These are phyloP conservation scores for Eciton burchellii DNA, from an alignment of 1,140 invertebrate species.

Conservation along the genomic window DNA sequence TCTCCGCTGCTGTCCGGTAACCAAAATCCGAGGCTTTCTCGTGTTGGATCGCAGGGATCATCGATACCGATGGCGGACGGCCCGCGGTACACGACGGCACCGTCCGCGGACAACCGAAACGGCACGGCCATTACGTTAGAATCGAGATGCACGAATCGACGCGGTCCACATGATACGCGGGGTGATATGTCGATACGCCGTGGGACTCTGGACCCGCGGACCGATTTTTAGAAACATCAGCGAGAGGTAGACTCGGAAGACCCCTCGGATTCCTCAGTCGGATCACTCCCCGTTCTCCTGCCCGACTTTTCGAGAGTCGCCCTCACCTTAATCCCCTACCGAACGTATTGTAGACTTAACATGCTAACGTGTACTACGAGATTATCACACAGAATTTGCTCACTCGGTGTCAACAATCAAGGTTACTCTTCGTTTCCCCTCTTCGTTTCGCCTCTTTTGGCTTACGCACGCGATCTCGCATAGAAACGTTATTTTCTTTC, in stretches of 20 bases:
- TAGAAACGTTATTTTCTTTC: constrained; percentile 78
- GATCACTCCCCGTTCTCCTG: constrained; percentile 55
- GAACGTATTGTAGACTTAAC: constrained; percentile 75
- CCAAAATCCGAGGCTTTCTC: constrained; percentile 28
- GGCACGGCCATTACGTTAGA: constrained; percentile 50
- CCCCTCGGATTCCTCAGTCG: constrained; percentile 74
- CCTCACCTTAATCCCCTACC: constrained; percentile 69
- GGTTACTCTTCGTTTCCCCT: constrained; percentile 76
- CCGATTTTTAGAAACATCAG: constrained; percentile 35
- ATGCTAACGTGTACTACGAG: constrained; percentile 80
- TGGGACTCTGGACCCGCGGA: background rate
- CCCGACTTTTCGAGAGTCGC: constrained; percentile 60
- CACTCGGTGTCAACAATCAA: constrained; percentile 84
- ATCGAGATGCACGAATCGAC: constrained; percentile 61
- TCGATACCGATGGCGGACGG: background rate
- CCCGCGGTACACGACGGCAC: background rate
- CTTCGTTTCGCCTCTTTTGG: constrained; percentile 65
- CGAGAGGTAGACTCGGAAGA: constrained; percentile 25
- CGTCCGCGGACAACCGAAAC: constrained; percentile 44
- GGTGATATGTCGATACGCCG: constrained; percentile 67
- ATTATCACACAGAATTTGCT: constrained; percentile 85
- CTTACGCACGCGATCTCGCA: constrained; percentile 74
- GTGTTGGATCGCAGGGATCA: constrained; percentile 30
- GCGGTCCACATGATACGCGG: constrained; percentile 50
- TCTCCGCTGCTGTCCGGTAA: constrained; percentile 51